These are phyloP conservation scores for Labrus mixtus DNA, from an alignment of 2,113 vertebrate species.

Conservation along the genomic window DNA sequence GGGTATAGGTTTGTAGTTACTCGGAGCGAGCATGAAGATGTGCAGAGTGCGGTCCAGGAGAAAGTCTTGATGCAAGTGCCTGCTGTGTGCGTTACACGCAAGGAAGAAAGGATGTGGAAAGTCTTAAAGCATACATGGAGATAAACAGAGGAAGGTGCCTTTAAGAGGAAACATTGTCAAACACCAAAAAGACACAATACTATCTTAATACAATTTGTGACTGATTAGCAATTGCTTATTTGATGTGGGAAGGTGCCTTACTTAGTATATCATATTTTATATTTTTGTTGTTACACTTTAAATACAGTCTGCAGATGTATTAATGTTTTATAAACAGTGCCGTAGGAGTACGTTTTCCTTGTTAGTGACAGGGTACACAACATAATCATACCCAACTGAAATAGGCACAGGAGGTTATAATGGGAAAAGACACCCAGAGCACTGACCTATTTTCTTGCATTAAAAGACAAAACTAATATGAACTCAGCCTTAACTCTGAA, in stretches of 20 bases:
- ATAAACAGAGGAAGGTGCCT: not conserved
- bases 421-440: not conserved
- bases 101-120: not conserved
- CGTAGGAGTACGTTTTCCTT: too few relatives aligned
- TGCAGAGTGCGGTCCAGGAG: slow-evolving; percentile 12
- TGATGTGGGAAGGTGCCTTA: too few relatives aligned
- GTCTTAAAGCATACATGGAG: not conserved
- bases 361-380: not conserved
- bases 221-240: too few relatives aligned
- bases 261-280: too few relatives aligned
- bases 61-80: slow-evolving; percentile 10
- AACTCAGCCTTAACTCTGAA: not conserved
- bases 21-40: slow-evolving; percentile 15
- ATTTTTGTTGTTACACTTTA: not conserved
- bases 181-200: too few relatives aligned
- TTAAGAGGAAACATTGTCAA: too few relatives aligned
- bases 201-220: too few relatives aligned
- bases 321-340: not conserved
- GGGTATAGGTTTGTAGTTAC: not conserved
- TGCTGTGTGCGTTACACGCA: slow-evolving; percentile 11
- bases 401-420: not conserved
- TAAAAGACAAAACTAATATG: not conserved
- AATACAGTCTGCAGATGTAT: not conserved
- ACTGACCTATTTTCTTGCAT: not conserved
- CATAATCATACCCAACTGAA: not conserved